A percentile compares a stretch with the other conserved stretches of the same genome.
Conservation (phyloP, 2,797 vertebrate species). For the Alca torda region DNA sequence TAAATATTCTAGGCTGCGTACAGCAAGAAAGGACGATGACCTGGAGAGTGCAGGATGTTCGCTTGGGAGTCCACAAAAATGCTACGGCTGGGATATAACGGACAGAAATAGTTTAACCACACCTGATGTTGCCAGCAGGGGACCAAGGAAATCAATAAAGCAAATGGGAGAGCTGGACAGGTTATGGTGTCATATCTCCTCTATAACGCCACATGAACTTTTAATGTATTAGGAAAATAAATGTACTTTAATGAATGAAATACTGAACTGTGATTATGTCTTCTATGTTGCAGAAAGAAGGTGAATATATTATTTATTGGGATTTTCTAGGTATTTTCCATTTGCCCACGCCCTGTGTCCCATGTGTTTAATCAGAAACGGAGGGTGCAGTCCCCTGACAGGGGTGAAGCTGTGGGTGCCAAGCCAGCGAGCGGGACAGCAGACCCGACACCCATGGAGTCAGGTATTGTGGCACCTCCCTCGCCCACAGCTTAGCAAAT, state of each 20-base stretch:
- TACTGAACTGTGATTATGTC: neutral
- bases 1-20: neutral
- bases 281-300: neutral
- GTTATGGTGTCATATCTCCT: neutral
- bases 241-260: neutral
- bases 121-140: neutral
- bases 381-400: neutral
- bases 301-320: neutral
- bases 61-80: neutral
- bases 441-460: fast-evolving
- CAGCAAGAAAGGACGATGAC: neutral
- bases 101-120: neutral
- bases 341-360: fast-evolving
- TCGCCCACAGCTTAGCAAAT: neutral
- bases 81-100: fast-evolving
- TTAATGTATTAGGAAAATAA: neutral
- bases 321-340: neutral
- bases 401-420: fast-evolving
- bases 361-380: neutral
- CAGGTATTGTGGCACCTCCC: neutral
- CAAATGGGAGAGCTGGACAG: neutral
- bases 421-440: neutral
- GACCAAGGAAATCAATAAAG: neutral
- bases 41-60: neutral
- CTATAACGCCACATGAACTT: neutral